These are phyloP conservation scores for Colistium nudipinnis DNA, from an alignment of 2,113 vertebrate species.

Conservation along the genomic window DNA sequence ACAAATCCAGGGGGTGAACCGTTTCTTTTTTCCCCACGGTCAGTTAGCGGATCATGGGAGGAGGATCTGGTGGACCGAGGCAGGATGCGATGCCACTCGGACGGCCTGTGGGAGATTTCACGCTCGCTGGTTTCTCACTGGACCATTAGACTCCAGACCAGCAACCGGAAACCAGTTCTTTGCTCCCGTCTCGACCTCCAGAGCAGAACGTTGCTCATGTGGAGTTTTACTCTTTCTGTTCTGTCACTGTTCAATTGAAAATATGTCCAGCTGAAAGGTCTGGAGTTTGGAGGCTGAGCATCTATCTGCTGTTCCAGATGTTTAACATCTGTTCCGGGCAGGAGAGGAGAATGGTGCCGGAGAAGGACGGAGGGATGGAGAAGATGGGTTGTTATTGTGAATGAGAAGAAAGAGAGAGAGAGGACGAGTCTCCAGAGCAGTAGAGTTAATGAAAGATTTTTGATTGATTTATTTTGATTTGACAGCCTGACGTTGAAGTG, in stretches of 20 bases:
- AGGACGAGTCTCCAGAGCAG: conserved; percentile 60
- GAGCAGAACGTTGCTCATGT: background rate
- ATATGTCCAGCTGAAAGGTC: too few species aligned
- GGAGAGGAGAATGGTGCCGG: background rate
- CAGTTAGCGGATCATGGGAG: too few species aligned
- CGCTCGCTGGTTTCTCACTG: conserved; percentile 18
- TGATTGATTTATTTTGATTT: too few species aligned
- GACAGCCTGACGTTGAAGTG: conserved; percentile 28
- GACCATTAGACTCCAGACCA: conserved; percentile 11
- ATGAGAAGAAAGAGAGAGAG: background rate
- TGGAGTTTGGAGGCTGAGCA: too few species aligned
- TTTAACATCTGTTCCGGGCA: conserved; percentile 47
- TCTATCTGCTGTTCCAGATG: conserved; percentile 55
- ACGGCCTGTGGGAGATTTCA: conserved; percentile 13
- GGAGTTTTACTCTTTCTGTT: background rate
- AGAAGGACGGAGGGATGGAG: background rate
- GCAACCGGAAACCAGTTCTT: conserved; percentile 25
- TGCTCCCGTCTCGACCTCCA: conserved; percentile 1
- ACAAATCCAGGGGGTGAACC: too few species aligned
- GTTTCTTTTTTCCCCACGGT: too few species aligned
- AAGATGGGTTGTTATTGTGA: background rate
- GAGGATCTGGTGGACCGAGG: too few species aligned
- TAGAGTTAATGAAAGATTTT: conserved; percentile 77
- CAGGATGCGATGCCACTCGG: background rate
- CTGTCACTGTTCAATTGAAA: background rate